Conservation (phyloP, 2,888 invertebrate genomes). For the Meliscaeva auricollis region DNA sequence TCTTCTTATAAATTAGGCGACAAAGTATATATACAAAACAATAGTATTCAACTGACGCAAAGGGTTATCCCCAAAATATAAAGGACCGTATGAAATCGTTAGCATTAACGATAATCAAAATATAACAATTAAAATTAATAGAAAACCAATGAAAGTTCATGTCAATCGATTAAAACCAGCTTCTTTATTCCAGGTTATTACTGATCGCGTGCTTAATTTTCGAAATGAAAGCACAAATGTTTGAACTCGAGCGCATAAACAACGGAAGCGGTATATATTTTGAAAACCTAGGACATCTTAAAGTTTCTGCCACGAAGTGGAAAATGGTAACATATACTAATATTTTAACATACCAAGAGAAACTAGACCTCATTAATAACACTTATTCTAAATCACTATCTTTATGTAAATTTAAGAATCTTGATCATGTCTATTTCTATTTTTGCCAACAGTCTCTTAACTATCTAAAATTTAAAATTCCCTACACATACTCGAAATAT, state of each 20-base stretch:
- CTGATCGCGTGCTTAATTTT: neutral
- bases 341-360: neutral
- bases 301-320: neutral
- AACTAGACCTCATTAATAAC: neutral
- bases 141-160: too few relatives aligned
- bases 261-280: neutral
- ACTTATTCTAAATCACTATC: neutral
- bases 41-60: too few relatives aligned
- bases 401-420: neutral
- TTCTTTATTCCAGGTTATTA: too few relatives aligned
- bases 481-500: too few relatives aligned
- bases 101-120: too few relatives aligned
- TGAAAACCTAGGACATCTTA: slow-evolving; percentile 4
- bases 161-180: too few relatives aligned
- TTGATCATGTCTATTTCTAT: slow-evolving; percentile 3
- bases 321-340: slow-evolving; percentile 19
- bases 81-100: too few relatives aligned
- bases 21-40: too few relatives aligned
- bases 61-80: too few relatives aligned
- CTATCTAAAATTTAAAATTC: slow-evolving; percentile 4
- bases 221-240: neutral
- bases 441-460: slow-evolving; percentile 13
- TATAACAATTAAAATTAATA: too few relatives aligned
- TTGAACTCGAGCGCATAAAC: neutral
- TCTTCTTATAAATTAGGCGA: too few relatives aligned